phyloP scores from a whole-genome alignment of 2,888 invertebrate genomes.

The Eupithecia vulgata region DNA sequence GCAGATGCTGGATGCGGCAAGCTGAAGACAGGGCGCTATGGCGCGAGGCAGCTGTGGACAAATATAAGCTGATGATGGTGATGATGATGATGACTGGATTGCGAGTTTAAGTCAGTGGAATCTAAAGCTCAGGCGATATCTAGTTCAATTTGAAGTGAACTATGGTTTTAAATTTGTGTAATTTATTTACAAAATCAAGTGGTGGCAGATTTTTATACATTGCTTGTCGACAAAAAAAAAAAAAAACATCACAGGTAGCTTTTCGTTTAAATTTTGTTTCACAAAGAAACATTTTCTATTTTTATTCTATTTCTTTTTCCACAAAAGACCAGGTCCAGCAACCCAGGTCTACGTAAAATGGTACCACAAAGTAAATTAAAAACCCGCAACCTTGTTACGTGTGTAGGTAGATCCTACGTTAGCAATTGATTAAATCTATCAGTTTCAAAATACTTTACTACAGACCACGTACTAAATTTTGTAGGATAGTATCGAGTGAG shows the following conservation, averaged over 20 bases:
- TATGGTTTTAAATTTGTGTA: neutral
- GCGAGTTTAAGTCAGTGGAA: neutral
- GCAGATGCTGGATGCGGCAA: no score
- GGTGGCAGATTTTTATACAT: neutral
- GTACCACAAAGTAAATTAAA: neutral
- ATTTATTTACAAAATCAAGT: neutral
- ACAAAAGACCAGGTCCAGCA: neutral
- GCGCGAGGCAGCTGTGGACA: no score
- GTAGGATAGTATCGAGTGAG: neutral
- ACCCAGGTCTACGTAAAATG: neutral
- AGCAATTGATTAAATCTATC: constrained; percentile 1
- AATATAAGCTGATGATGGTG: no score
- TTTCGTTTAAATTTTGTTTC: no score
- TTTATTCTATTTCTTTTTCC: no score
- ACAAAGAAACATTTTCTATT: no score
- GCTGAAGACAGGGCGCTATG: no score
- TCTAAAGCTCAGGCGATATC: neutral
- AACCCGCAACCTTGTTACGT: neutral
- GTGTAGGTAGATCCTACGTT: neutral
- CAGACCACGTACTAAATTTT: neutral
- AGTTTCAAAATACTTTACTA: neutral
- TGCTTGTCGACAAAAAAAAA: neutral
- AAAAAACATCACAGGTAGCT: no score
- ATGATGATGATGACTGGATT: no score
- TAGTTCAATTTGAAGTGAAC: neutral